phyloP scores from a whole-genome alignment of 2,888 invertebrate genomes.

The Xylophagus ater region DNA sequence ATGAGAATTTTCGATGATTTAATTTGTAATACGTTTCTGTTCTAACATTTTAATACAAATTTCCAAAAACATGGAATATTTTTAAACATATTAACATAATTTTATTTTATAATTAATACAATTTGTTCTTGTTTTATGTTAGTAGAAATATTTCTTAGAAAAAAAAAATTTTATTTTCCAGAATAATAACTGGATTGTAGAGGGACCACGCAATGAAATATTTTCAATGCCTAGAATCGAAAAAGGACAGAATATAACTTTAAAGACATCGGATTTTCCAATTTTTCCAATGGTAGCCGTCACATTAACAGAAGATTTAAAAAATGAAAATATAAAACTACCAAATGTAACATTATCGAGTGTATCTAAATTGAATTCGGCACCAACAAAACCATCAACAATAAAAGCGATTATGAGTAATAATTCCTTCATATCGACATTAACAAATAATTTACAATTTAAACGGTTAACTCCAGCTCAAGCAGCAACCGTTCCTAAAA shows the following conservation, averaged over 20 bases:
- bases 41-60: too few relatives aligned
- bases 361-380: too few relatives aligned
- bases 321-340: too few relatives aligned
- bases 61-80: too few relatives aligned
- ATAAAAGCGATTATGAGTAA: background rate
- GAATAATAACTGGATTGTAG: slow-evolving; percentile 15
- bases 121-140: too few relatives aligned
- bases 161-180: slow-evolving; percentile 5
- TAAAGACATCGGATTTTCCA: slow-evolving; percentile 9
- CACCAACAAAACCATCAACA: slow-evolving; percentile 1
- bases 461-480: slow-evolving; percentile 13
- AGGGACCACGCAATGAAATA: slow-evolving; percentile 14
- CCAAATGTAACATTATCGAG: background rate
- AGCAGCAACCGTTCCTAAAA: slow-evolving; percentile 10
- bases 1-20: too few relatives aligned
- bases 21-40: too few relatives aligned
- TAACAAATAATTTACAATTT: slow-evolving; percentile 11
- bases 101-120: too few relatives aligned
- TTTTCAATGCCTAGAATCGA: slow-evolving; percentile 16
- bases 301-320: slow-evolving; percentile 6
- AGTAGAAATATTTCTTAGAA: too few relatives aligned
- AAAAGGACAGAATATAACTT: too few relatives aligned
- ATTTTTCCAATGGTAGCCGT: slow-evolving; percentile 13
- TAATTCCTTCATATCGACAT: slow-evolving; percentile 4
- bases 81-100: too few relatives aligned